Evolutionary conservation across 2,888 invertebrate genomes (phyloP), one percentile per base, ranked within the genome.

Genomic region (Cyclophora albipunctata): DNA sequence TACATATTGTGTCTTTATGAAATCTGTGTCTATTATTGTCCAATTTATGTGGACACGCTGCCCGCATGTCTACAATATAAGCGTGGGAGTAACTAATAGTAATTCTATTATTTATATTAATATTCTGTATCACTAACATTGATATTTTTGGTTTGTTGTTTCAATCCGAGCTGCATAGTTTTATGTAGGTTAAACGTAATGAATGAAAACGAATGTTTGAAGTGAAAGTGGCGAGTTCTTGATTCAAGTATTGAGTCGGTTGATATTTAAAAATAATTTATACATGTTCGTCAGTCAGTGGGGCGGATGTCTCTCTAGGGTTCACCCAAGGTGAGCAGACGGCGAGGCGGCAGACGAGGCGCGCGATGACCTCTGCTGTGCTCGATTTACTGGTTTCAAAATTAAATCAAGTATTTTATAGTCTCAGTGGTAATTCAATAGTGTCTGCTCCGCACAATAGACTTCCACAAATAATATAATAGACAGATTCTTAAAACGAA

Each of bases 261-360:
- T 33, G 43, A 52, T 60, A 62, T 54, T 66, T 64, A 62, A 66
- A 63, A 51, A 66, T 67, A 61, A 64, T 64, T 65, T 66, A 71
- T 71, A 66, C 72, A 74, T 72, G 34, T 54, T 54, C 62, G 60
- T 60, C 69, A 66, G 59, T 64, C 64, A 69, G 64, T 62, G 57
- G 59, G 60, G 67, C 75, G 75, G 73, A 78, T 76, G 70, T 68
- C 65, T 69, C 64, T 67, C 60, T 60, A 70, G 74, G 72, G 72
- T 70, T 73, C 69, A 71, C 70, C 68, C 83, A 81, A 82, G 81
- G 79, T 80, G 78, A 82, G 73, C 78, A 84, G 84, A 84, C 84
- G 76, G 83, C 83, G 79, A 65, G 84, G 81, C 83, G 84, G 66
- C 83, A 70, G 81, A 63, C 83, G 71, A 71, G 71, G 71, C 74